phyloP scores from a whole-genome alignment of 1,140 invertebrate genomes.

The Hydropsyche tenuis region DNA sequence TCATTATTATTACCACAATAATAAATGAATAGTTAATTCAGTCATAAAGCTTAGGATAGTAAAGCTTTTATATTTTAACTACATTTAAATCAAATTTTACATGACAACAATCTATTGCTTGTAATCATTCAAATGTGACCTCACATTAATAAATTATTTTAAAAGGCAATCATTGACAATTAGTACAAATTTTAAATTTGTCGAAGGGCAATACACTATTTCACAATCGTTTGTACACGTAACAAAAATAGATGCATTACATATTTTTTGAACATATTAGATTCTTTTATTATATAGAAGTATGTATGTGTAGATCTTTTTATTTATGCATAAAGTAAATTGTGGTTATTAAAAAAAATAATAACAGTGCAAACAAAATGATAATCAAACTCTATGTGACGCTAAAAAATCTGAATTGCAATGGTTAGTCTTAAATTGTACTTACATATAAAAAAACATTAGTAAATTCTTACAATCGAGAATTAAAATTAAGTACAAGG shows the following conservation, averaged over 20 bases:
- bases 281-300: background rate
- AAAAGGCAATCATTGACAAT: conserved; percentile 28
- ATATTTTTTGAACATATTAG: background rate
- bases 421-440: conserved; percentile 8
- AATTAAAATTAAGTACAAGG: conserved; percentile 23
- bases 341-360: too few relatives aligned
- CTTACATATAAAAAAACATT: background rate
- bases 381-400: background rate
- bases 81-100: conserved; percentile 32
- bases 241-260: too few relatives aligned
- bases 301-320: too few relatives aligned
- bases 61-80: conserved; percentile 47
- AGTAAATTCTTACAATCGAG: background rate
- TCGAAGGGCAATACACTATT: conserved; percentile 27
- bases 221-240: background rate
- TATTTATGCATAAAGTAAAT: background rate
- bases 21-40: conserved; percentile 45
- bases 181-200: conserved; percentile 18
- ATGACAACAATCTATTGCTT: conserved; percentile 46
- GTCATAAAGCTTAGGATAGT: conserved; percentile 49
- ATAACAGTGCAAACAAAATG: too few relatives aligned
- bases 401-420: background rate
- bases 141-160: conserved; percentile 20
- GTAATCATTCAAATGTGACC: conserved; percentile 35
- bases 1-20: conserved; percentile 13